A percentile compares a stretch with the other conserved stretches of the same genome.
Evolutionary conservation across 2,888 invertebrate species (phyloP).

Genomic region (Petrophora chlorosata): DNA sequence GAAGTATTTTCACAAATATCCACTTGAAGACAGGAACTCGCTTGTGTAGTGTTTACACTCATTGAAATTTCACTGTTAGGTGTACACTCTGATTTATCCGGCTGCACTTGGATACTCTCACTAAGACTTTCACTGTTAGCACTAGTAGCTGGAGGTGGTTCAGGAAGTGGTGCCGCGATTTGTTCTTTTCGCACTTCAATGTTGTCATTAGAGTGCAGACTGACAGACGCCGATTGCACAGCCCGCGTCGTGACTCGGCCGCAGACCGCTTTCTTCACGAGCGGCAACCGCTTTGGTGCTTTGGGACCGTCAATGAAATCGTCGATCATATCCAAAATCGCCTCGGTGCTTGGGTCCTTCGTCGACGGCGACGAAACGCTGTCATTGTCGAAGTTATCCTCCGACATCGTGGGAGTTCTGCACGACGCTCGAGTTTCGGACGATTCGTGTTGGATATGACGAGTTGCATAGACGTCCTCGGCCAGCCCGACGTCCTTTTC

Average conservation of each 20-base stretch:
- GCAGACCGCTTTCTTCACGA: conserved; percentile 26
- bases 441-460: conserved; percentile 63
- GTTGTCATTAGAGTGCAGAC: conserved; percentile 1
- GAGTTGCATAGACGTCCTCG: conserved; percentile 72
- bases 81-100: conserved; percentile 33
- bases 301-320: conserved; percentile 78
- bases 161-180: conserved; percentile 30
- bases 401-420: conserved; percentile 72
- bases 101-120: conserved; percentile 31
- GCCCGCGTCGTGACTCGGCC: background rate
- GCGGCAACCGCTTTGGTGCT: conserved; percentile 67
- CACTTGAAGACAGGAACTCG: conserved; percentile 45
- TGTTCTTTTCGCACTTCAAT: conserved; percentile 23
- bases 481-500: conserved; percentile 75
- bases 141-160: conserved; percentile 43
- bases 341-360: conserved; percentile 79
- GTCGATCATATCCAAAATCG: conserved; percentile 81
- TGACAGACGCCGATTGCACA: conserved; percentile 1
- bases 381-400: conserved; percentile 76
- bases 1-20: conserved; percentile 32
- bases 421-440: conserved; percentile 62
- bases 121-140: conserved; percentile 43
- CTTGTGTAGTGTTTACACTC: conserved; percentile 44
- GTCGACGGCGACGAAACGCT: conserved; percentile 77
- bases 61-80: conserved; percentile 32